Percentiles rank a stretch among this genome's conserved stretches.
phyloP scores from a whole-genome alignment of 1,140 invertebrate genomes.

The Phymastichus coffea region DNA sequence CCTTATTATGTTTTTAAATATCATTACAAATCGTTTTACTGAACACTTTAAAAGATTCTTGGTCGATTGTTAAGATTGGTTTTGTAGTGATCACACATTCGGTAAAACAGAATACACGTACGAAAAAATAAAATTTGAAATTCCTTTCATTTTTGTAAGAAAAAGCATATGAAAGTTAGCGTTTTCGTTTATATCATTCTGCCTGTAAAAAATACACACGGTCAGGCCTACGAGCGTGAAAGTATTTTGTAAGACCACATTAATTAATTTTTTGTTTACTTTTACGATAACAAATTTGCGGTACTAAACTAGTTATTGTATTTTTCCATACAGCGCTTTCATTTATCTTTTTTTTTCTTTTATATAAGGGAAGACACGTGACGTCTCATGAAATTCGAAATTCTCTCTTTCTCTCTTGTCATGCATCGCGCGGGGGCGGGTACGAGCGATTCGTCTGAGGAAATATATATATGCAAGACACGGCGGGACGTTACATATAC shows the following conservation, averaged over 20 bases:
- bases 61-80: too few species aligned
- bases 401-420: slow-evolving; percentile 7
- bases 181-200: too few species aligned
- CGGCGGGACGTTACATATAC: slow-evolving; percentile 13
- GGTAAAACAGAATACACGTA: too few species aligned
- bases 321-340: slow-evolving; percentile 24
- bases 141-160: too few species aligned
- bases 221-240: neutral
- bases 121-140: too few species aligned
- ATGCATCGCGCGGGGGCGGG: neutral
- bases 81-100: too few species aligned
- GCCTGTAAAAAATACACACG: slow-evolving; percentile 13
- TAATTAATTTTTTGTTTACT: slow-evolving; percentile 11
- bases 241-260: slow-evolving; percentile 24
- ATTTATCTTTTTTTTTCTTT: neutral
- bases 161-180: too few species aligned
- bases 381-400: slow-evolving; percentile 28
- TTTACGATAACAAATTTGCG: slow-evolving; percentile 20
- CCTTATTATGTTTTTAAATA: too few species aligned
- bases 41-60: too few species aligned
- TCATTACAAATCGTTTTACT: too few species aligned
- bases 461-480: slow-evolving; percentile 29
- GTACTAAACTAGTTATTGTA: slow-evolving; percentile 31
- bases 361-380: slow-evolving; percentile 26
- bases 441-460: slow-evolving; percentile 9